Conservation (phyloP, 2,888 invertebrate genomes). For the Ecliptopera silaceata region DNA sequence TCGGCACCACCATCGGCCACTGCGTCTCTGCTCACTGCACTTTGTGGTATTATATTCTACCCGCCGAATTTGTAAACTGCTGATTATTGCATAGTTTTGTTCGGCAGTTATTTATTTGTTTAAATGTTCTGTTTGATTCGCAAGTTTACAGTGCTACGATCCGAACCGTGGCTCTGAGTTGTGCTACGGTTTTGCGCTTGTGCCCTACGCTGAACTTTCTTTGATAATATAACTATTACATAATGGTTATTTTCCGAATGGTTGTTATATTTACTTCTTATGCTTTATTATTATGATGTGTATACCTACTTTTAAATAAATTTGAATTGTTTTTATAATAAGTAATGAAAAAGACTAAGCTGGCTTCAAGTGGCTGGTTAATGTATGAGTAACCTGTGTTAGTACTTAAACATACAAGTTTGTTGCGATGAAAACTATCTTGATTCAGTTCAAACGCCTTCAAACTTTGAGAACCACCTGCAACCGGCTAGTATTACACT, state of each 20-base stretch:
- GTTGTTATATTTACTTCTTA: too few relatives aligned
- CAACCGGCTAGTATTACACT: not conserved
- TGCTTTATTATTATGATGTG: too few relatives aligned
- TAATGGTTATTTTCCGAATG: too few relatives aligned
- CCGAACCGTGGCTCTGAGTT: too few relatives aligned
- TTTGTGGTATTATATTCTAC: constrained; percentile 60
- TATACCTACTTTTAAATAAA: not conserved
- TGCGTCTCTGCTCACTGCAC: constrained; percentile 56
- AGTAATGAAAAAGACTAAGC: not conserved
- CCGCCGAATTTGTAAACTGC: constrained; percentile 50
- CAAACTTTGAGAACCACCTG: constrained; percentile 10
- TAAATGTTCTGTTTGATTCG: too few relatives aligned
- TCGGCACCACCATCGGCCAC: constrained; percentile 51
- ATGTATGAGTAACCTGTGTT: not conserved
- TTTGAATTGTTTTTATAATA: not conserved
- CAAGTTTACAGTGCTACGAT: not conserved
- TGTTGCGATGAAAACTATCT: not conserved
- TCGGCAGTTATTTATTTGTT: too few relatives aligned
- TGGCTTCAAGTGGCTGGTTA: not conserved
- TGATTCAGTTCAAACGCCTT: constrained; percentile 1
- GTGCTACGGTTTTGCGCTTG: too few relatives aligned
- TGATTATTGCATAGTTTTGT: too few relatives aligned
- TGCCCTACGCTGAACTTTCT: too few relatives aligned
- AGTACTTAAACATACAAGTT: not conserved
- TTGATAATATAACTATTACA: too few relatives aligned